Percentiles rank a stretch among this genome's conserved stretches.
Conservation (phyloP, 2,113 vertebrate species). For the Azemiops feae region DNA sequence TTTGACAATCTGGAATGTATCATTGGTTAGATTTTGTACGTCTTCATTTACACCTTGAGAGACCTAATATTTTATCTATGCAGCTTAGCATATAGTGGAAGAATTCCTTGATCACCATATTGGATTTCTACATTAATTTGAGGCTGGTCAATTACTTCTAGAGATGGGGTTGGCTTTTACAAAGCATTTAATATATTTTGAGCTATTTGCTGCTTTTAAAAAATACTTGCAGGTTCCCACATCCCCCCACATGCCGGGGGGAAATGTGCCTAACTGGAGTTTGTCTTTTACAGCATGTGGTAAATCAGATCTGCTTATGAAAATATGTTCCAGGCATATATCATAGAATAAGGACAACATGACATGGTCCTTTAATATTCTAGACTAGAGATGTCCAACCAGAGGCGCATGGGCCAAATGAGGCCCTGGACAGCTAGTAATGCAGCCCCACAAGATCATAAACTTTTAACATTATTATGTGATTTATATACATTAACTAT, state of each 20-base stretch:
- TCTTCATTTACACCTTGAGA: neutral
- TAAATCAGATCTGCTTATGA: neutral
- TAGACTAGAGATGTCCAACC: neutral
- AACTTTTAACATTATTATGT: neutral
- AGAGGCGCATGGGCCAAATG: neutral
- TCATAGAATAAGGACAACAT: neutral
- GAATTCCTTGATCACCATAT: neutral
- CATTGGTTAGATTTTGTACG: neutral
- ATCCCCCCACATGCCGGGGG: rapidly evolving
- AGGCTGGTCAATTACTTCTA: neutral
- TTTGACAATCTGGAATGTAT: neutral
- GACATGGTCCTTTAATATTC: neutral
- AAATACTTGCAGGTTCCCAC: neutral
- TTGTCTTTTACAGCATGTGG: neutral
- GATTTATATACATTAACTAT: neutral
- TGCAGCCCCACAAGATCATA: neutral
- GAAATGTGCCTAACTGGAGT: neutral
- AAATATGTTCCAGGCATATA: neutral
- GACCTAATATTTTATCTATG: neutral
- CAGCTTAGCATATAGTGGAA: neutral
- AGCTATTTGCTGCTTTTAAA: neutral
- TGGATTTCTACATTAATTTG: neutral
- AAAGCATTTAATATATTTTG: neutral
- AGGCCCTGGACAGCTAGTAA: neutral
- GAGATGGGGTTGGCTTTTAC: neutral